Conservation (phyloP, 2,888 invertebrate species). For the Phoenoteleia sp. region DNA sequence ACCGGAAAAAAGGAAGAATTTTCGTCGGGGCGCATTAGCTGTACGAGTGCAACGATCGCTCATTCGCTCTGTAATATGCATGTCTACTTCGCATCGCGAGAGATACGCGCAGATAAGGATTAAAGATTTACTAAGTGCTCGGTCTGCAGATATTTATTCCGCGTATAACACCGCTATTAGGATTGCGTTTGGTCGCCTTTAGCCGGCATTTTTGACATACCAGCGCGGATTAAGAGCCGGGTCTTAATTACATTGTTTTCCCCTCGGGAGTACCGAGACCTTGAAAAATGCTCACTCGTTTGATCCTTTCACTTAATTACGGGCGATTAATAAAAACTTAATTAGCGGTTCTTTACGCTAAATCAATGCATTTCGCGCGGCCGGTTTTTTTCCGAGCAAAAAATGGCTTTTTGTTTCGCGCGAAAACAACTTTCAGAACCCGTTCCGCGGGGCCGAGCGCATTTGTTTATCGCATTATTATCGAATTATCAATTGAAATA, state of each 20-base stretch:
- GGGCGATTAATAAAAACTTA: constrained; percentile 46
- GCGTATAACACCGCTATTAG: constrained; percentile 32
- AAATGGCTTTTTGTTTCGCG: constrained; percentile 17
- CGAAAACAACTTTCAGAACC: constrained; percentile 55
- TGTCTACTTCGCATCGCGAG: constrained; percentile 82
- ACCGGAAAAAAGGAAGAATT: background rate
- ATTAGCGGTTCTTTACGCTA: constrained; percentile 46
- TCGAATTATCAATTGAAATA: constrained; percentile 67
- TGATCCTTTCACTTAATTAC: constrained; percentile 58
- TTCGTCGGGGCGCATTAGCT: constrained; percentile 17
- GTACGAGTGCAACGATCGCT: constrained; percentile 36
- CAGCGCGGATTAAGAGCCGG: constrained; percentile 26
- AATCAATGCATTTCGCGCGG: constrained; percentile 31
- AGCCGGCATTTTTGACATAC: constrained; percentile 45
- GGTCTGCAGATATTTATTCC: constrained; percentile 65
- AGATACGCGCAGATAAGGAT: constrained; percentile 85
- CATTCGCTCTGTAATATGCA: constrained; percentile 78
- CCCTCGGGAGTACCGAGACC: constrained; percentile 8
- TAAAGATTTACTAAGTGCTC: constrained; percentile 81
- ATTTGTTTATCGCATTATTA: constrained; percentile 66
- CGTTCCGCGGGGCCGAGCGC: constrained; percentile 22
- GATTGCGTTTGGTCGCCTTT: constrained; percentile 30
- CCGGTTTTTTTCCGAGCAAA: constrained; percentile 29
- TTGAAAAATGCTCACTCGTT: constrained; percentile 24
- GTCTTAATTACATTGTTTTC: constrained; percentile 62